phyloP scores from a whole-genome alignment of 2,113 vertebrate species.

The Eulemur macaco region DNA sequence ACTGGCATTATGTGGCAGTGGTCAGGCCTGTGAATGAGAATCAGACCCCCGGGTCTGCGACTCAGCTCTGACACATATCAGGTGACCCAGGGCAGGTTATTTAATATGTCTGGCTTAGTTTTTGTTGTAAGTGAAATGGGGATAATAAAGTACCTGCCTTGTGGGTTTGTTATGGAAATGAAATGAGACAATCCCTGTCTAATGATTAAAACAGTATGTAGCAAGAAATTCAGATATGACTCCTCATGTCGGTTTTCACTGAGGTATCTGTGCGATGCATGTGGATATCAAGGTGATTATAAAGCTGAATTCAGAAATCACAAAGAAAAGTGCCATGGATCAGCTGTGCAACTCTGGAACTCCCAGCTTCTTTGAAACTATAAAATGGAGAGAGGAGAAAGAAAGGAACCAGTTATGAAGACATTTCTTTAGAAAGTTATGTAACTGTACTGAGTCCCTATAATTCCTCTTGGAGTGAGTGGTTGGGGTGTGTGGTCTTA shows the following conservation, averaged over 20 bases:
- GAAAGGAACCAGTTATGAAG: not conserved
- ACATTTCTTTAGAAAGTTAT: not conserved
- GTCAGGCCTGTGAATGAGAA: slow-evolving; percentile 10
- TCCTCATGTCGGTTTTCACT: not conserved
- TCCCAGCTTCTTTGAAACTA: not conserved
- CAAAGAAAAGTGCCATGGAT: not conserved
- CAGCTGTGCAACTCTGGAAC: not conserved
- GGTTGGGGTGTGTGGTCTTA: not conserved
- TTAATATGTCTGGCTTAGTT: slow-evolving; percentile 44
- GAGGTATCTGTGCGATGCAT: not conserved
- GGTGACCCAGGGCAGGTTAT: not conserved
- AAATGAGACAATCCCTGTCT: not conserved
- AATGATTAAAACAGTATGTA: not conserved
- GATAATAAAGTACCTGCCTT: slow-evolving; percentile 9
- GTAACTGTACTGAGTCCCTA: not conserved
- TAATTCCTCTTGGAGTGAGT: not conserved
- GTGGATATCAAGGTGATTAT: not conserved
- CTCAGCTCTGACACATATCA: not conserved
- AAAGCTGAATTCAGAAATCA: not conserved
- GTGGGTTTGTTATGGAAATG: not conserved
- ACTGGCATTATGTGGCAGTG: not conserved
- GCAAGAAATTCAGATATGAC: not conserved
- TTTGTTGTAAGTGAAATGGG: not conserved
- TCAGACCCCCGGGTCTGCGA: not conserved
- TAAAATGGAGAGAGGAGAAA: not conserved